Conservation (phyloP, 2,797 vertebrate species). For the Aulostomus chinensis region DNA sequence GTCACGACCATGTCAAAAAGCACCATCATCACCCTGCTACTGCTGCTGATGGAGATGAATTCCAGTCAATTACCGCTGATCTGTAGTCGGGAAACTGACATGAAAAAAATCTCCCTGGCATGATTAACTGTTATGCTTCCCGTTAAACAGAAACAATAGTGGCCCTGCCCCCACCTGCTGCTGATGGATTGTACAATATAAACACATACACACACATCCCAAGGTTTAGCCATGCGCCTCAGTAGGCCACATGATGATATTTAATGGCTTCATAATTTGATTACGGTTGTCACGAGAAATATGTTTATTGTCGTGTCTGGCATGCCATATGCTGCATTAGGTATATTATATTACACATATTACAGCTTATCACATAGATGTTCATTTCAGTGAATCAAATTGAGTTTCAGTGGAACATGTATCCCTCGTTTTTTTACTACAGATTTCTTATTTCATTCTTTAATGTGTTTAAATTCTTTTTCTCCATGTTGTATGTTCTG, state of each 20-base stretch:
- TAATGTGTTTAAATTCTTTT: slow-evolving; percentile 35
- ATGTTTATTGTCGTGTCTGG: slow-evolving; percentile 71
- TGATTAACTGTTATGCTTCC: slow-evolving; percentile 63
- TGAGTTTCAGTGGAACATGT: slow-evolving; percentile 35
- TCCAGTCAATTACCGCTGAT: slow-evolving; percentile 58
- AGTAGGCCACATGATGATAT: slow-evolving; percentile 56
- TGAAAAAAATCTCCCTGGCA: slow-evolving; percentile 47
- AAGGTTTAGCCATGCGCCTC: slow-evolving; percentile 63
- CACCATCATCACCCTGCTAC: too few species aligned
- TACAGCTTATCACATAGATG: slow-evolving; percentile 53
- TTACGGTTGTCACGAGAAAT: slow-evolving; percentile 71
- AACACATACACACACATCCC: slow-evolving; percentile 57
- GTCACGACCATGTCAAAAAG: slow-evolving; percentile 19
- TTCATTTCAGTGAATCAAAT: slow-evolving; percentile 38
- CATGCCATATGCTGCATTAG: slow-evolving; percentile 61
- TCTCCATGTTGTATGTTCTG: slow-evolving; percentile 6
- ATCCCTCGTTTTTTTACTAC: slow-evolving; percentile 4
- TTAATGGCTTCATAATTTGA: slow-evolving; percentile 72
- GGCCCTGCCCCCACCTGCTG: slow-evolving; percentile 42
- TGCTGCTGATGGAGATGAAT: slow-evolving; percentile 38
- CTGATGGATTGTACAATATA: slow-evolving; percentile 72
- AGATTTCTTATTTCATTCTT: slow-evolving; percentile 22
- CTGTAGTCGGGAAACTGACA: slow-evolving; percentile 50
- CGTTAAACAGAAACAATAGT: slow-evolving; percentile 49
- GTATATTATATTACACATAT: slow-evolving; percentile 68